phyloP scores from a whole-genome alignment of 2,797 vertebrate genomes.

The Sorex maritimensis region DNA sequence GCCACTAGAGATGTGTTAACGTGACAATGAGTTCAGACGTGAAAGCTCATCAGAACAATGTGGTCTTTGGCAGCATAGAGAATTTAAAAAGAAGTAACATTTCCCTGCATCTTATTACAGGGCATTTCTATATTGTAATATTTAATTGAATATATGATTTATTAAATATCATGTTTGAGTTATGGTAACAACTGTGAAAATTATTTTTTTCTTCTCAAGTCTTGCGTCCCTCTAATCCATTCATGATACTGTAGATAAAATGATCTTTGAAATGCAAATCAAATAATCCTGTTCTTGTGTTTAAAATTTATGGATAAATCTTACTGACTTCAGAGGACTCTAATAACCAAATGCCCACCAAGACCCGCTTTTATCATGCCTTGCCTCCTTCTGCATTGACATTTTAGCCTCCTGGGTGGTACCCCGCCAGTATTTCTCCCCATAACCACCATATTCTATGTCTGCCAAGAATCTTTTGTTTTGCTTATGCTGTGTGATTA shows the following conservation, averaged over 20 bases:
- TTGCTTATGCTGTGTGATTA: not conserved
- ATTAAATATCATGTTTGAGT: not conserved
- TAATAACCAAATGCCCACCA: fast-evolving
- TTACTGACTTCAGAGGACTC: not conserved
- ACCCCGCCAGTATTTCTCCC: fast-evolving
- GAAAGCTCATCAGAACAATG: not conserved
- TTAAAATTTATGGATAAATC: not conserved
- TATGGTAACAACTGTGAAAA: constrained; percentile 1
- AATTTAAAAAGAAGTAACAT: not conserved
- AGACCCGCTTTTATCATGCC: not conserved
- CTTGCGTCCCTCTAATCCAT: constrained; percentile 19
- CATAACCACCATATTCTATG: fast-evolving
- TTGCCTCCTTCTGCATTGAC: not conserved
- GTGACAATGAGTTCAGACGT: not conserved
- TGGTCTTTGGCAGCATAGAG: fast-evolving
- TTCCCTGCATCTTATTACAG: not conserved
- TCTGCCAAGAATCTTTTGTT: not conserved
- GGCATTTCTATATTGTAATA: not conserved
- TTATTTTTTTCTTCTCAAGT: not conserved
- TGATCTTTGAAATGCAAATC: constrained; percentile 6
- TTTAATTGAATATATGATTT: not conserved
- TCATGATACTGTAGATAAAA: not conserved
- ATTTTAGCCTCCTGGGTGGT: not conserved
- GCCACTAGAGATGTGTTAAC: not conserved
- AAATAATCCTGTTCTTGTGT: not conserved